A percentile compares a stretch with the other conserved stretches of the same genome.
phyloP scores from a whole-genome alignment of 2,888 invertebrate species.

The Baronia brevicornis region DNA sequence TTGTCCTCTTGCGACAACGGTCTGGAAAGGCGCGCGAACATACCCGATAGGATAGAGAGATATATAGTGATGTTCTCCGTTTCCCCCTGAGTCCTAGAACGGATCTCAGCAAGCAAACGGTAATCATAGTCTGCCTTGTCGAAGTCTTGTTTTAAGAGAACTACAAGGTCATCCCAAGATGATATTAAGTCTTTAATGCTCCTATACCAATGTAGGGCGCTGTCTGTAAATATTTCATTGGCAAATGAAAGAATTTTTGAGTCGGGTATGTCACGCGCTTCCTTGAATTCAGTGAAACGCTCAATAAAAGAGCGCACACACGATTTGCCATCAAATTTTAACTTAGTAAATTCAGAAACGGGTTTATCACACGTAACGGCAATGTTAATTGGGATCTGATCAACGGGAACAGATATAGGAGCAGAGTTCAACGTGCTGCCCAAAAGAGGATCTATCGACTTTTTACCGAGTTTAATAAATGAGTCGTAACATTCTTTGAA shows the following conservation, averaged over 20 bases:
- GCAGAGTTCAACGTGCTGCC: too few relatives aligned
- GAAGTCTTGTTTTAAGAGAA: conserved; percentile 13
- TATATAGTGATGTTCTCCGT: conserved; percentile 18
- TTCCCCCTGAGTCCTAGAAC: conserved; percentile 17
- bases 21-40: conserved; percentile 14
- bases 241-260: conserved; percentile 12
- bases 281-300: conserved; percentile 10
- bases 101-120: conserved; percentile 16
- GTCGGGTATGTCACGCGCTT: conserved; percentile 6
- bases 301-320: conserved; percentile 16
- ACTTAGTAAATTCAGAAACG: conserved; percentile 1
- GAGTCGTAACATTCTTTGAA: too few relatives aligned
- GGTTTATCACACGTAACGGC: conserved; percentile 8
- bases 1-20: conserved; percentile 6
- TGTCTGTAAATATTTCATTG: conserved; percentile 13
- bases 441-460: too few relatives aligned
- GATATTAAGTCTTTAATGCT: conserved; percentile 7
- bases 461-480: too few relatives aligned
- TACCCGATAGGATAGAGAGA: conserved; percentile 16
- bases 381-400: too few relatives aligned
- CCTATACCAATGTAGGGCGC: conserved; percentile 19
- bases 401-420: too few relatives aligned
- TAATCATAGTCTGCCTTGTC: conserved; percentile 8
- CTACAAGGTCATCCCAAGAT: conserved; percentile 12
- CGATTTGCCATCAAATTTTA: conserved; percentile 15